Conservation (phyloP, 2,113 vertebrate species). For the Poecilia latipinna region DNA sequence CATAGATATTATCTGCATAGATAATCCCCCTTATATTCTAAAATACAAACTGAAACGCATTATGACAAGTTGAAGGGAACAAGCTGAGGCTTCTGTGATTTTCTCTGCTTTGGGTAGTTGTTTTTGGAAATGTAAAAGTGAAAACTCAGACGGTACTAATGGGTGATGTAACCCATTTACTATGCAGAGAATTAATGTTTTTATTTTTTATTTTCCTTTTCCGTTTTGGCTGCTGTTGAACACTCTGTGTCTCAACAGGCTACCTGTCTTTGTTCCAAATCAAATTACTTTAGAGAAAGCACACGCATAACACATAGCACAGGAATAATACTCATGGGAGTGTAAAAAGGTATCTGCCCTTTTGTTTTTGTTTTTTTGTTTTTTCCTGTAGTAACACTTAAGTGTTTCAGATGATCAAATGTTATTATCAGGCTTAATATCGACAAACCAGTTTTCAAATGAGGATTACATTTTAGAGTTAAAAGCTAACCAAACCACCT, state of each 20-base stretch:
- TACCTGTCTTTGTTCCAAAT: constrained; percentile 24
- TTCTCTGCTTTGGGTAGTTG: not conserved
- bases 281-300: constrained; percentile 14
- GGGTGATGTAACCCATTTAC: not conserved
- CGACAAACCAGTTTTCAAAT: too few relatives aligned
- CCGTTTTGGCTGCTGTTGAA: not conserved
- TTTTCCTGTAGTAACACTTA: too few relatives aligned
- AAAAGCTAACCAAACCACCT: too few relatives aligned
- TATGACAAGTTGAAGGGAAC: not conserved
- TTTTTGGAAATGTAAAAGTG: constrained; percentile 4
- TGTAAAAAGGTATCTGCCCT: not conserved
- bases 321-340: not conserved
- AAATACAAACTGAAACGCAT: not conserved
- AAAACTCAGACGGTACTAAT: not conserved
- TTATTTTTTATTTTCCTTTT: not conserved
- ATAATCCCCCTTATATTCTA: not conserved
- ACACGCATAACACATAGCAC: not conserved
- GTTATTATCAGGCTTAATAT: not conserved
- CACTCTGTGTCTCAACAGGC: not conserved
- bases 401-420: not conserved
- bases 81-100: not conserved
- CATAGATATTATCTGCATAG: not conserved
- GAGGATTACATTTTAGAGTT: too few relatives aligned
- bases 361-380: too few relatives aligned
- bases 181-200: not conserved